A percentile compares a stretch with the other conserved stretches of the same genome.
These are phyloP conservation scores for Pseudochirops corinnae DNA, from an alignment of 2,797 vertebrate genomes.

Conservation along the genomic window DNA sequence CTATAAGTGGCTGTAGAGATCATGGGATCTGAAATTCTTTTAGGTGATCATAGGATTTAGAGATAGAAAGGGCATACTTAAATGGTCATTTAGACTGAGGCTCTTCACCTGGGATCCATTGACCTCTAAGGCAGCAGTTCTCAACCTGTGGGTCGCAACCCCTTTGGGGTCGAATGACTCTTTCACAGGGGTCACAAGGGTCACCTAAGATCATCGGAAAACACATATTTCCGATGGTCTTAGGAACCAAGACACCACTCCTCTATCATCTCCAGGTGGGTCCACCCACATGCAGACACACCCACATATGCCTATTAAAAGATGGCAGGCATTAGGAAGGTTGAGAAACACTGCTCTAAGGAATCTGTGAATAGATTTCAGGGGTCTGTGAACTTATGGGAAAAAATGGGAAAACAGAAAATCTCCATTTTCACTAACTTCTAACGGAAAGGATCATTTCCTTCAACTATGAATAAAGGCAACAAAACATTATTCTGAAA, in stretches of 20 bases:
- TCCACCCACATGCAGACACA: too few species aligned
- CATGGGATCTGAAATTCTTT: neutral
- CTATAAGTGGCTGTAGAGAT: neutral
- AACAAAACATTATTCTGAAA: neutral
- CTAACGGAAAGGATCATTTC: neutral
- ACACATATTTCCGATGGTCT: too few species aligned
- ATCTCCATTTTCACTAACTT: neutral
- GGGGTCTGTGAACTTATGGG: neutral
- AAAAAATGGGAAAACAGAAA: neutral
- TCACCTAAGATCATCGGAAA: too few species aligned
- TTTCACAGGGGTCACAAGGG: too few species aligned
- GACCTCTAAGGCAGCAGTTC: too few species aligned
- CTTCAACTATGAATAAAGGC: neutral
- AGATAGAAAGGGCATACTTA: neutral
- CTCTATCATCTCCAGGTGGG: too few species aligned
- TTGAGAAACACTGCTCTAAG: too few species aligned
- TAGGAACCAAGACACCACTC: too few species aligned
- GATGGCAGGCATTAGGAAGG: too few species aligned
- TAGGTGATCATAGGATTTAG: neutral
- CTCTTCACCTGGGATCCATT: neutral
- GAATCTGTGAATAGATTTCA: neutral
- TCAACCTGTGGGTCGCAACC: too few species aligned
- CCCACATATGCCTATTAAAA: too few species aligned
- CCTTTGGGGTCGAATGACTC: too few species aligned
- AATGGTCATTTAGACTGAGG: neutral